Percentiles rank a stretch among this genome's conserved stretches.
Evolutionary conservation across 2,888 invertebrate species (phyloP).

Genomic region (Tipula helvola): DNA sequence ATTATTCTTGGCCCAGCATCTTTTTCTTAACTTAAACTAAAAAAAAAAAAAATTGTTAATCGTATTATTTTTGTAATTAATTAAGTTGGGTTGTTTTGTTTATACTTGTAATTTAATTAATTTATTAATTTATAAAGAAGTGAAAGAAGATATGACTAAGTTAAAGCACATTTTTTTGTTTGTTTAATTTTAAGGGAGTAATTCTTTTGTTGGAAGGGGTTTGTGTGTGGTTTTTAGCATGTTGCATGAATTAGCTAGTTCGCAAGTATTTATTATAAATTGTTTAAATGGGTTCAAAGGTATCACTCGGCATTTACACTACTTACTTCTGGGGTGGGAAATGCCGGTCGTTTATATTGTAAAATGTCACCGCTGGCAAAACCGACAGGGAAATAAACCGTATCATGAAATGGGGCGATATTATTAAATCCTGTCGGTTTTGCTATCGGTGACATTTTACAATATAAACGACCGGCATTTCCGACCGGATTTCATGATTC

Average conservation of each 20-base stretch:
- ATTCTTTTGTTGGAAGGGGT: not conserved
- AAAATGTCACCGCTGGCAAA: too few relatives aligned
- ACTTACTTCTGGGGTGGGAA: too few relatives aligned
- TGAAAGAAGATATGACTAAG: constrained; percentile 9
- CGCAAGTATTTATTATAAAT: too few relatives aligned
- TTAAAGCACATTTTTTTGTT: constrained; percentile 8
- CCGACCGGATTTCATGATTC: too few relatives aligned
- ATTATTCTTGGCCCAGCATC: not conserved
- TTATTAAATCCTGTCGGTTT: too few relatives aligned
- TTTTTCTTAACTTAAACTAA: not conserved
- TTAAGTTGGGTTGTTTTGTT: not conserved
- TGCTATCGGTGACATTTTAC: too few relatives aligned
- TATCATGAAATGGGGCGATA: too few relatives aligned
- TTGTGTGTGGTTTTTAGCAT: not conserved
- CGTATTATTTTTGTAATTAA: not conserved
- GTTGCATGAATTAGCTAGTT: not conserved
- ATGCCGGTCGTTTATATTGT: too few relatives aligned
- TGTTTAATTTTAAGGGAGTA: not conserved
- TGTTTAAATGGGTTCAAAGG: too few relatives aligned
- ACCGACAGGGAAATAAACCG: too few relatives aligned
- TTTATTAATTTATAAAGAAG: not conserved
- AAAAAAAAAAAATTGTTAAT: not conserved
- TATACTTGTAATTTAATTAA: not conserved
- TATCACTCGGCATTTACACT: too few relatives aligned
- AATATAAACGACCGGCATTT: too few relatives aligned